These are phyloP conservation scores for Pterophyllum scalare DNA, from an alignment of 2,113 vertebrate species.

Conservation along the genomic window DNA sequence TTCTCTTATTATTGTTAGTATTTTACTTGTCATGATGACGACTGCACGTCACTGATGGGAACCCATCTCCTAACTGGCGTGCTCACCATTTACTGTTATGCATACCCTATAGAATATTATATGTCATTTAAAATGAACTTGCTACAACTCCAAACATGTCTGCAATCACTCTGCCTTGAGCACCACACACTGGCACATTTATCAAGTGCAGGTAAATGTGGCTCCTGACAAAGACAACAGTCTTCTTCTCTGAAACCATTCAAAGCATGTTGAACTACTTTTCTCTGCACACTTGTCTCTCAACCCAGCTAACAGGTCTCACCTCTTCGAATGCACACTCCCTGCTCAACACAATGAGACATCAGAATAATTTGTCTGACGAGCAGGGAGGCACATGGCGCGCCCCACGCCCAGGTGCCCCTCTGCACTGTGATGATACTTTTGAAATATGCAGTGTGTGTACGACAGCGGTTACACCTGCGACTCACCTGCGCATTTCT, in stretches of 20 bases:
- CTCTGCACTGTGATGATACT: slow-evolving; percentile 65
- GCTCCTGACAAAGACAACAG: neutral
- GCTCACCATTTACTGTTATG: neutral
- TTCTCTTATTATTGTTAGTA: no score
- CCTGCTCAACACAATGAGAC: slow-evolving; percentile 62
- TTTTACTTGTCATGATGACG: no score
- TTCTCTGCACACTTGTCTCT: neutral
- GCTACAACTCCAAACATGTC: neutral
- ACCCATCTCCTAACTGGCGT: neutral
- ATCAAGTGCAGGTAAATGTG: neutral
- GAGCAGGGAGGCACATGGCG: slow-evolving; percentile 56
- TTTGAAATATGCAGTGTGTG: slow-evolving; percentile 67
- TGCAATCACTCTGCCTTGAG: neutral
- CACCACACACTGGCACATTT: neutral
- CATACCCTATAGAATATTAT: neutral
- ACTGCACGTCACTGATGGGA: no score
- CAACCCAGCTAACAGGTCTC: slow-evolving; percentile 47
- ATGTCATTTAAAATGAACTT: neutral
- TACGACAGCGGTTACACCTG: slow-evolving; percentile 60
- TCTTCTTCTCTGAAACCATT: neutral
- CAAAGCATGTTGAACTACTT: neutral
- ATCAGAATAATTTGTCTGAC: slow-evolving; percentile 61
- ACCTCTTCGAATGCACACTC: slow-evolving; percentile 30
- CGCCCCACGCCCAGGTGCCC: slow-evolving; percentile 41
- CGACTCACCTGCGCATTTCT: slow-evolving; percentile 68